Percentiles rank a stretch among this genome's conserved stretches.
Conservation (phyloP, 2,113 vertebrate genomes). For the Ptychochromis oligacanthus region DNA sequence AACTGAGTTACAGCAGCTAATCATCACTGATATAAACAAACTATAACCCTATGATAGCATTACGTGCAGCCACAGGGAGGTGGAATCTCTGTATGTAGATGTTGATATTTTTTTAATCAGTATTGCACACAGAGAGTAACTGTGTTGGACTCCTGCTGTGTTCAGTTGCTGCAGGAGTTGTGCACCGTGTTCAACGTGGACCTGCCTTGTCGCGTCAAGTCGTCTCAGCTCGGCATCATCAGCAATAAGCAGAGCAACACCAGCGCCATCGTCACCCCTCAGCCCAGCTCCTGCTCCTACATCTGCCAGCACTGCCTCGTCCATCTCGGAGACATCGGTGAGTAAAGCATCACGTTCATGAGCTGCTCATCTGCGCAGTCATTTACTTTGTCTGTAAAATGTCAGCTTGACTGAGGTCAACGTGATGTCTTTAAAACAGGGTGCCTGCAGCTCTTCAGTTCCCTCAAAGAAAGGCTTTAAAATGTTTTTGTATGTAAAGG, state of each 20-base stretch:
- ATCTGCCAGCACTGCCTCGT: constrained; percentile 99
- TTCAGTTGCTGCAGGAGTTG: constrained; percentile 94
- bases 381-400: no score
- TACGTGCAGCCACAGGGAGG: no score
- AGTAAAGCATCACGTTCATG: constrained; percentile 48
- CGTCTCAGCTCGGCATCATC: constrained; percentile 98
- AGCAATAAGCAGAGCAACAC: constrained; percentile 92
- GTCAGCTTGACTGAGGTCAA: no score
- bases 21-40: fast-evolving
- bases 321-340: constrained; percentile 98
- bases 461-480: no score
- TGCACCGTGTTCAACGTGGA: constrained; percentile 99
- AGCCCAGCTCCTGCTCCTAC: constrained; percentile 98
- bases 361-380: no score
- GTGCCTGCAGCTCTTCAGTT: no score
- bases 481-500: no score
- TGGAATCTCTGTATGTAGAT: background rate
- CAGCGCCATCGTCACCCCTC: constrained; percentile 94
- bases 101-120: no score
- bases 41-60: no score
- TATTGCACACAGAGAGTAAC: background rate
- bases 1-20: fast-evolving
- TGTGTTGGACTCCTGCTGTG: background rate
- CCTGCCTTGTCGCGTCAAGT: constrained; percentile 96
- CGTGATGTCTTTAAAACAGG: no score